Evolutionary conservation across 2,888 invertebrate genomes (phyloP), one percentile per base, ranked within the genome.

Genomic region (Hemicrepidius hirtus): DNA sequence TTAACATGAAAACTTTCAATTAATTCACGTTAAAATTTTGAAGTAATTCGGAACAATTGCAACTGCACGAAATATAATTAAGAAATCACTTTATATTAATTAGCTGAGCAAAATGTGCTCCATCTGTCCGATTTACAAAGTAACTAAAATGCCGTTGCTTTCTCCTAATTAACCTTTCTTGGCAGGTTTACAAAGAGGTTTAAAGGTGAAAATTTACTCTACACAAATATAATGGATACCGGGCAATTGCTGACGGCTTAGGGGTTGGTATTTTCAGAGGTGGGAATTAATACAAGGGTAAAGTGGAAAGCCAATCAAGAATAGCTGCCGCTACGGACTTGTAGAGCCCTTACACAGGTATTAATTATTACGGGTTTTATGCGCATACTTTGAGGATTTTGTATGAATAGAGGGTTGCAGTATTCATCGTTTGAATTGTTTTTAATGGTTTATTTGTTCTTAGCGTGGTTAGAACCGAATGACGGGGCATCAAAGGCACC

Each of bases 221-320:
- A 10, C 62, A 24, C 32, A 62, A 62, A 68, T 62, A 68, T 68
- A 68, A 68, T 50, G 21, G 62, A 49, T 50, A 50, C 40, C 40
- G 46, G 62, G 40, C 62, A 37, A 62, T 44, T 63, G 50, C 62
- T 53, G 9, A 32, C 46, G 46, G 49, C 21, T 32, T 50, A 57
- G 50, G 68, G 70, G 64, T 46, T 40, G 70, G 69, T 65, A 70
- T 65, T 70, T 70, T 70, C 49, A 49, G 65, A 70, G 70, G 70
- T 64, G 70, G 71, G 62, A 71, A 71, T 71, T 71, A 71, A 59
- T 71, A 60, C 53, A 62, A 71, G 71, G 65, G 65, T 46, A 50
- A 59, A 71, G 59, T 71, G 71, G 64, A 65, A 71, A 66, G 65
- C 71, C 65, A 71, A 71, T 71, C 66, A 71, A 71, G 71, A 66